Percentiles rank a stretch among this genome's conserved stretches.
Conservation (phyloP, 2,888 invertebrate species). For the Syrphus vitripennis region DNA sequence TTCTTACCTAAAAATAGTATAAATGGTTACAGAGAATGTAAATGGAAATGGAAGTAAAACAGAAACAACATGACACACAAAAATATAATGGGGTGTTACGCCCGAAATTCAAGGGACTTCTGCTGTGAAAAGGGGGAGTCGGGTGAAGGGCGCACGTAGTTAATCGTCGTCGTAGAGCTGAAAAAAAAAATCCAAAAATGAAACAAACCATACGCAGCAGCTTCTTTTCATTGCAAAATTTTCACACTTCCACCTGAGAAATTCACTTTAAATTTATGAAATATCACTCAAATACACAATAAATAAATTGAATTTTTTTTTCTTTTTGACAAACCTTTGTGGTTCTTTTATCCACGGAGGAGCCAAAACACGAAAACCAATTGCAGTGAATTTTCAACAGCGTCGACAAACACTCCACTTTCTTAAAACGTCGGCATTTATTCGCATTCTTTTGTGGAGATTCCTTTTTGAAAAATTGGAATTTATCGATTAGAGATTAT, state of each 20-base stretch:
- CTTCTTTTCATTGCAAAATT: constrained; percentile 53
- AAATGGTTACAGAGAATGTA: constrained; percentile 9
- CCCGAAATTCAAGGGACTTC: constrained; percentile 44
- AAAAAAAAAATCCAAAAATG: constrained; percentile 12
- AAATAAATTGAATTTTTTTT: not conserved
- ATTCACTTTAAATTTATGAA: constrained; percentile 4
- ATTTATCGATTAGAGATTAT: constrained; percentile 17
- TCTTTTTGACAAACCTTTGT: constrained; percentile 78
- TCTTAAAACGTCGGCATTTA: constrained; percentile 68
- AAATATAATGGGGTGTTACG: constrained; percentile 50
- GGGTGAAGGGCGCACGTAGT: constrained; percentile 26
- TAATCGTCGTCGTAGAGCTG: constrained; percentile 3
- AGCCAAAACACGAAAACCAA: constrained; percentile 81
- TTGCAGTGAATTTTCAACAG: constrained; percentile 79
- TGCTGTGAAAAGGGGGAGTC: not conserved
- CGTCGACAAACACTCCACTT: constrained; percentile 69
- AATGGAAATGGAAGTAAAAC: constrained; percentile 12
- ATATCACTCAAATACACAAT: not conserved
- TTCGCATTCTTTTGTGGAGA: constrained; percentile 60
- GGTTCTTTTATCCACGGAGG: constrained; percentile 80
- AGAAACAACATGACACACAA: constrained; percentile 51
- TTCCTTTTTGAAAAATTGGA: constrained; percentile 23
- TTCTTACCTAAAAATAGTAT: constrained; percentile 50
- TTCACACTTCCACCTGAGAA: constrained; percentile 8
- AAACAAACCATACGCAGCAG: constrained; percentile 24